Evolutionary conservation across 2,888 invertebrate species (phyloP), one percentile per base, ranked within the genome.

Genomic region (Apamea epomidion): DNA sequence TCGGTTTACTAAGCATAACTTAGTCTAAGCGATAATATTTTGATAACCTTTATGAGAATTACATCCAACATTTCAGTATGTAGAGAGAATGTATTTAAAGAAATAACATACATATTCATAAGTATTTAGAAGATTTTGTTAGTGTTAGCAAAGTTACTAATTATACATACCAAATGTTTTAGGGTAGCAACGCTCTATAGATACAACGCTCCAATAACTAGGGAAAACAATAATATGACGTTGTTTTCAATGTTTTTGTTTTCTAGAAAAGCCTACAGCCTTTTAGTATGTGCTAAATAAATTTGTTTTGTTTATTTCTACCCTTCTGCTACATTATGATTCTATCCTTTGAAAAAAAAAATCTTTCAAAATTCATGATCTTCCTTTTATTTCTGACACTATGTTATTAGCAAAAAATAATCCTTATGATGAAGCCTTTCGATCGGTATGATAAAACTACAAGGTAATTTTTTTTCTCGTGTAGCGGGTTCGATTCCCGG

Each of bases 31-130:
- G 21, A 45, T 16, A 71, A 86, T 86, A 79, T 85, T 85, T 82
- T 76, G 70, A 45, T 82, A 86, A 79, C 82, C 58, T 79, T 85
- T 37, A 3, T 7, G 70, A 77, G 25, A 74, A 85, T 65, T 32
- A n/a, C 42, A 62, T 76, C 54, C 18, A 54, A 73, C 29, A 82
- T 82, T 78, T 65, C 32, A 76, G 37, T 25, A 72, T 48, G 16
- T 70, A 6, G 1, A 29, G 25, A 48, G 10, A 54, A 45, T 69
- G 54, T 65, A 51, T 74, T 45, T 78, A 74, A 51, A 70, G 69
- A 74, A 83, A 65, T 45, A 70, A 82, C 16, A 14, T 81, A 82
- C 29, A 10, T 82, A 71, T 71, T 81, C 70, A 32, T 1, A 65
- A 69, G 74, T 80, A 58, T 25, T 48, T 58, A 51, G 81, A 51